A percentile compares a stretch with the other conserved stretches of the same genome.
phyloP scores from a whole-genome alignment of 2,113 vertebrate genomes.

The Pipra filicauda region DNA sequence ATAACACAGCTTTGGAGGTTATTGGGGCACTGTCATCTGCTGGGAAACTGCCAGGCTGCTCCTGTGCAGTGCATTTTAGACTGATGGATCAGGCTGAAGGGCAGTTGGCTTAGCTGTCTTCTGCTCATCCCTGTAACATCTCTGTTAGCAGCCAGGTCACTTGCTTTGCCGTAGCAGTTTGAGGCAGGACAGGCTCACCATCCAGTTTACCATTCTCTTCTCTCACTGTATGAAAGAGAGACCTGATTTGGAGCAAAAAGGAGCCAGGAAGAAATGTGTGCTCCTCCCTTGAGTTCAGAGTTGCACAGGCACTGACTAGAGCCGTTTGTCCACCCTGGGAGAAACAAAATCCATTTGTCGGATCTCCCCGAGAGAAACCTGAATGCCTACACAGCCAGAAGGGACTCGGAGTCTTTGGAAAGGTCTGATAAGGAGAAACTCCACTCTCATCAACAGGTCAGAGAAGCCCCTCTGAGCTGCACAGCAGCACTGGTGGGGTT shows the following conservation, averaged over 20 bases:
- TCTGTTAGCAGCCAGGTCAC: not conserved
- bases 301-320: accelerated
- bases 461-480: not conserved
- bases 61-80: not conserved
- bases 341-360: not conserved
- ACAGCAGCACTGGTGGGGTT: not conserved
- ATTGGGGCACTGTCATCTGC: conserved; percentile 36
- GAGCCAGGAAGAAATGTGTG: not conserved
- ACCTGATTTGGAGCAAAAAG: not conserved
- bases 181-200: not conserved
- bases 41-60: conserved; percentile 3
- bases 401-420: not conserved
- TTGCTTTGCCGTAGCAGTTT: not conserved
- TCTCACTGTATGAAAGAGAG: not conserved
- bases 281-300: not conserved
- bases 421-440: not conserved
- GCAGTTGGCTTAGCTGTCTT: not conserved
- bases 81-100: not conserved
- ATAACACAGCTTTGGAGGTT: conserved; percentile 48
- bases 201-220: not conserved
- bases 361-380: not conserved
- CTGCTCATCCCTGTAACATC: not conserved
- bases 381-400: accelerated
- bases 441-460: not conserved
- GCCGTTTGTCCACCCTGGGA: not conserved